Conservation (phyloP, 1,140 invertebrate genomes). For the Rhyacophila brunnea region DNA sequence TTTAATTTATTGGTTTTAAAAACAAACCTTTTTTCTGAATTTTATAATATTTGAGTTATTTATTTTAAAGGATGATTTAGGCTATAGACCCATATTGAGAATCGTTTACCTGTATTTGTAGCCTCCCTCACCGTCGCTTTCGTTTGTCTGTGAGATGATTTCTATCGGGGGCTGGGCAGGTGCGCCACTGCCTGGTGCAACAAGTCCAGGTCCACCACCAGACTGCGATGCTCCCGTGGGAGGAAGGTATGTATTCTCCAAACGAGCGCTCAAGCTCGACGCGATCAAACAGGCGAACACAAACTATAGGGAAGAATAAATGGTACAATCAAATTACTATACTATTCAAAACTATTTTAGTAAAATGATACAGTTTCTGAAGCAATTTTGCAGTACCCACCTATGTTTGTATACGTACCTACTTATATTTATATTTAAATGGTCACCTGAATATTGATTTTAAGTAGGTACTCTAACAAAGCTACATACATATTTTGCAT, state of each 20-base stretch:
- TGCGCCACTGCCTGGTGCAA: constrained; percentile 34
- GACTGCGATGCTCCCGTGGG: constrained; percentile 38
- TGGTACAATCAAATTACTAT: too few relatives aligned
- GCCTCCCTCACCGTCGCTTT: constrained; percentile 58
- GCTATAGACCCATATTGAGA: neutral
- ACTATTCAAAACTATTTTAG: too few relatives aligned
- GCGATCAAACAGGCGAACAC: constrained; percentile 38
- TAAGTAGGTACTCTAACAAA: too few relatives aligned
- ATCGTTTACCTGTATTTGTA: constrained; percentile 48
- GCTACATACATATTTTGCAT: too few relatives aligned
- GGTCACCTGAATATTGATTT: too few relatives aligned
- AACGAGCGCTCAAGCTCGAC: constrained; percentile 39
- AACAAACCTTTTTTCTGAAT: too few relatives aligned
- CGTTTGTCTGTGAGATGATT: constrained; percentile 57
- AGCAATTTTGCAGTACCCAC: too few relatives aligned
- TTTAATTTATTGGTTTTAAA: too few relatives aligned
- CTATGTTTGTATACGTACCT: too few relatives aligned
- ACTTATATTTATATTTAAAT: too few relatives aligned
- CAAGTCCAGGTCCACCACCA: constrained; percentile 40
- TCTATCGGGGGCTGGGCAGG: constrained; percentile 42
- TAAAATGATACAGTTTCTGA: too few relatives aligned
- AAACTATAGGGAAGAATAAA: constrained; percentile 37
- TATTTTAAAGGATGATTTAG: neutral
- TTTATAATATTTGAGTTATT: too few relatives aligned
- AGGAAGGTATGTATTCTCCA: constrained; percentile 51